A percentile compares a stretch with the other conserved stretches of the same genome.
Evolutionary conservation across 2,113 vertebrate species (phyloP).

Genomic region (Aix galericulata): DNA sequence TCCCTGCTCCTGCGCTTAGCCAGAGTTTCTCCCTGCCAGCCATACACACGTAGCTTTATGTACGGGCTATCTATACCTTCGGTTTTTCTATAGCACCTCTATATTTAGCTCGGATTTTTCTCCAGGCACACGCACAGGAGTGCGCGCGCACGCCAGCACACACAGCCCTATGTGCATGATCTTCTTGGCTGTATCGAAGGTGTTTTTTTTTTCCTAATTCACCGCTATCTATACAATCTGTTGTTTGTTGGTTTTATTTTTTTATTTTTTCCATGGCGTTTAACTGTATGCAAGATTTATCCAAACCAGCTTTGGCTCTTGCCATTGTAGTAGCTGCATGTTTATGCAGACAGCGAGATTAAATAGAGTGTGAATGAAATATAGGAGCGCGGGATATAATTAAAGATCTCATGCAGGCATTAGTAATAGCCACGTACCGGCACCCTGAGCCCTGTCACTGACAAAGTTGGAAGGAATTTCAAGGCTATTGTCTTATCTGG

Average conservation of each 20-base stretch:
- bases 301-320: background rate
- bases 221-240: background rate
- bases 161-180: slow-evolving; percentile 15
- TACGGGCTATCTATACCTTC: slow-evolving; percentile 16
- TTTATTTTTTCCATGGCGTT: background rate
- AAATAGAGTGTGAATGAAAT: slow-evolving; percentile 33
- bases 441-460: slow-evolving; percentile 7
- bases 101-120: slow-evolving; percentile 39
- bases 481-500: slow-evolving; percentile 69
- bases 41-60: background rate
- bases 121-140: background rate
- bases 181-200: background rate
- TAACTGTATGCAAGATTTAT: background rate
- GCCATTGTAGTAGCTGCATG: background rate
- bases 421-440: background rate
- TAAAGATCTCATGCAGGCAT: background rate
- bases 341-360: background rate
- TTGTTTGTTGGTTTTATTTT: background rate
- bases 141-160: background rate
- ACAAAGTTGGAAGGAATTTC: slow-evolving; percentile 63
- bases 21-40: background rate
- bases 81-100: slow-evolving; percentile 52
- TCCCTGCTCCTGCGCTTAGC: rapidly evolving
- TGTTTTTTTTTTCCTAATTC: background rate
- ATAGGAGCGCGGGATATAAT: background rate